phyloP scores from a whole-genome alignment of 2,797 vertebrate genomes.

The Protosalanx chinensis region DNA sequence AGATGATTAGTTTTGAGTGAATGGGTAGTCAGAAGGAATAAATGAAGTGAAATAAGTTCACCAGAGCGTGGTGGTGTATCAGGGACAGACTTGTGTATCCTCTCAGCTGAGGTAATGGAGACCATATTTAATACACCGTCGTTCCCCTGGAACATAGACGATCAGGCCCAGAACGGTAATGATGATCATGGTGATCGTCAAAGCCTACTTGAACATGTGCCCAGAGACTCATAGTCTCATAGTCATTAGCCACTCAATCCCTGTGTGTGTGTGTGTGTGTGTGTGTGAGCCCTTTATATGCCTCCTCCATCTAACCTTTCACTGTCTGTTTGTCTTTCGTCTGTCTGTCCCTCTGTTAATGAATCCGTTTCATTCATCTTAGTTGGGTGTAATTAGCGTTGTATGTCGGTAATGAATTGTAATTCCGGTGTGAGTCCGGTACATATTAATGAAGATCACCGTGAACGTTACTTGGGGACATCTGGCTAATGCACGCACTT shows the following conservation, averaged over 20 bases:
- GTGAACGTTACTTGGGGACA: slow-evolving; percentile 23
- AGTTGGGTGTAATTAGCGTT: not conserved
- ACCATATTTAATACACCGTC: slow-evolving; percentile 16
- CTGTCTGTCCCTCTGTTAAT: not conserved
- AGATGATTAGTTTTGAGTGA: slow-evolving; percentile 38
- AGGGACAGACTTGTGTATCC: slow-evolving; percentile 10
- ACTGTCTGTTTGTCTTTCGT: not conserved
- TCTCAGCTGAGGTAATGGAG: slow-evolving; percentile 26
- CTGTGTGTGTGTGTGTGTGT: not conserved
- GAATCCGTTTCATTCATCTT: not conserved
- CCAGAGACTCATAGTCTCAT: not conserved
- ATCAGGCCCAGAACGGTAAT: slow-evolving; percentile 7
- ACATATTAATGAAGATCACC: slow-evolving; percentile 28
- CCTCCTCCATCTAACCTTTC: not conserved
- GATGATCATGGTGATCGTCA: not conserved
- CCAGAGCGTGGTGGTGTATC: slow-evolving; percentile 36
- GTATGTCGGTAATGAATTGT: slow-evolving; percentile 11
- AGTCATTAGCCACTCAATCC: not conserved
- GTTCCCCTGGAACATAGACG: slow-evolving; percentile 15
- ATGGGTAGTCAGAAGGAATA: slow-evolving; percentile 20
- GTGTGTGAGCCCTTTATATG: not conserved
- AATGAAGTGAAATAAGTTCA: slow-evolving; percentile 32
- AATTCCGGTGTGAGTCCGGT: slow-evolving; percentile 6
- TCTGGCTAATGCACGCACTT: slow-evolving; percentile 21
- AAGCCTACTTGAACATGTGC: not conserved